A percentile compares a stretch with the other conserved stretches of the same genome.
Conservation (phyloP, 1,140 invertebrate genomes). For the Stratiolaelaps scimitus region DNA sequence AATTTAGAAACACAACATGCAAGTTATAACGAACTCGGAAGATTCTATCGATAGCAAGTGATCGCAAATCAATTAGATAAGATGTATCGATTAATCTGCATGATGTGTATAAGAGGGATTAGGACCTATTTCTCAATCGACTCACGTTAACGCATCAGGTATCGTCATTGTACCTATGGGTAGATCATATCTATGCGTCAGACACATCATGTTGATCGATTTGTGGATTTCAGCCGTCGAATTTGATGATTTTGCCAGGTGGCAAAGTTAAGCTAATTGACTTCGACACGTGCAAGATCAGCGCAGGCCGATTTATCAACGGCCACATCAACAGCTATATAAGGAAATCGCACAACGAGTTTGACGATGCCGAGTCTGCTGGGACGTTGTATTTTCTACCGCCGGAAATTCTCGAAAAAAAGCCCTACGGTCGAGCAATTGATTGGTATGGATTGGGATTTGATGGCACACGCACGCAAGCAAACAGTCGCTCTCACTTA, state of each 20-base stretch:
- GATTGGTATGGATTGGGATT: neutral
- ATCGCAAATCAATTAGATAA: too few relatives aligned
- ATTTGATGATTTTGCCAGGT: neutral
- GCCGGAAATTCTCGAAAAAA: neutral
- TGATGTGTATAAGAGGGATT: too few relatives aligned
- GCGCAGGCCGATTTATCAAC: constrained; percentile 2
- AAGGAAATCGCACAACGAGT: neutral
- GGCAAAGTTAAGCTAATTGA: constrained; percentile 10
- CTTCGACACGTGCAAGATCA: constrained; percentile 14
- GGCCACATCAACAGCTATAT: constrained; percentile 17
- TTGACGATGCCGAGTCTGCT: constrained; percentile 14
- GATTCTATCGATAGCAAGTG: too few relatives aligned
- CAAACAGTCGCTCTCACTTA: neutral
- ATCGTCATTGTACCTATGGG: too few relatives aligned
- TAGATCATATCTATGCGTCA: too few relatives aligned
- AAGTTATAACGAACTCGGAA: too few relatives aligned
- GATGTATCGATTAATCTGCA: too few relatives aligned
- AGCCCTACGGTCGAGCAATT: constrained; percentile 18
- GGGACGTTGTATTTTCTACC: constrained; percentile 19
- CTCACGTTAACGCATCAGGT: too few relatives aligned
- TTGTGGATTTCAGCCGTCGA: constrained; percentile 16
- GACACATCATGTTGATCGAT: too few relatives aligned
- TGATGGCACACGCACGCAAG: neutral
- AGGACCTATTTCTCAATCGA: too few relatives aligned
- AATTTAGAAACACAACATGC: too few relatives aligned